Conservation (phyloP, 2,888 invertebrate species). For the Conomelus anceps region DNA sequence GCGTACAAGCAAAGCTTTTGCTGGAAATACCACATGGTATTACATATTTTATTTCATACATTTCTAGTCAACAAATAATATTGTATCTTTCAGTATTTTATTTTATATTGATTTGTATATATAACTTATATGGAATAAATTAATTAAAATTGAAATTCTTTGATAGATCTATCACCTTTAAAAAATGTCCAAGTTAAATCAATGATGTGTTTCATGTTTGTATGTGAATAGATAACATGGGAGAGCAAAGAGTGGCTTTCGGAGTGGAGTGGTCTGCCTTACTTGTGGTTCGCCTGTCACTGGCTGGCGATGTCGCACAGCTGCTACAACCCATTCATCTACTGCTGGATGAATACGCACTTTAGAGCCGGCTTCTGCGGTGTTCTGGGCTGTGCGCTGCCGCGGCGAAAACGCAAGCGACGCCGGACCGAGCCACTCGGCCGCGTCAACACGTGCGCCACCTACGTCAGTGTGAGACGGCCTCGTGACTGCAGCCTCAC, state of each 20-base stretch:
- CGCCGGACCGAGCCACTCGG: slow-evolving; percentile 27
- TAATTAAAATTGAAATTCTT: no score
- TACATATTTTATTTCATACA: no score
- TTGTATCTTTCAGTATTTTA: no score
- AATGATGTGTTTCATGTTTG: background rate
- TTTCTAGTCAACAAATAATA: no score
- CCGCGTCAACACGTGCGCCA: slow-evolving; percentile 33
- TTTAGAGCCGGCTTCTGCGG: slow-evolving; percentile 21
- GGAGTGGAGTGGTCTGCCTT: slow-evolving; percentile 59
- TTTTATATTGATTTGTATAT: no score
- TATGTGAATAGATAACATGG: slow-evolving; percentile 47
- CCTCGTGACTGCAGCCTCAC: slow-evolving; percentile 11
- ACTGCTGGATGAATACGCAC: slow-evolving; percentile 76
- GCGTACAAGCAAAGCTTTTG: no score
- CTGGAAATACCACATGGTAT: no score
- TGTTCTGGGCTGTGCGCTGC: slow-evolving; percentile 4
- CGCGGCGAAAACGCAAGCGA: slow-evolving; percentile 2
- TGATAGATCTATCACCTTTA: no score
- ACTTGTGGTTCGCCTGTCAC: slow-evolving; percentile 70
- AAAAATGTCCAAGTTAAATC: no score
- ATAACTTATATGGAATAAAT: no score
- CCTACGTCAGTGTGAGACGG: slow-evolving; percentile 32
- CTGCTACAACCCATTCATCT: slow-evolving; percentile 83
- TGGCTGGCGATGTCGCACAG: slow-evolving; percentile 85
- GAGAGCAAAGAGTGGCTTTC: slow-evolving; percentile 46